A percentile compares a stretch with the other conserved stretches of the same genome.
Conservation (phyloP, 2,113 vertebrate species). For the Rhea americana region DNA sequence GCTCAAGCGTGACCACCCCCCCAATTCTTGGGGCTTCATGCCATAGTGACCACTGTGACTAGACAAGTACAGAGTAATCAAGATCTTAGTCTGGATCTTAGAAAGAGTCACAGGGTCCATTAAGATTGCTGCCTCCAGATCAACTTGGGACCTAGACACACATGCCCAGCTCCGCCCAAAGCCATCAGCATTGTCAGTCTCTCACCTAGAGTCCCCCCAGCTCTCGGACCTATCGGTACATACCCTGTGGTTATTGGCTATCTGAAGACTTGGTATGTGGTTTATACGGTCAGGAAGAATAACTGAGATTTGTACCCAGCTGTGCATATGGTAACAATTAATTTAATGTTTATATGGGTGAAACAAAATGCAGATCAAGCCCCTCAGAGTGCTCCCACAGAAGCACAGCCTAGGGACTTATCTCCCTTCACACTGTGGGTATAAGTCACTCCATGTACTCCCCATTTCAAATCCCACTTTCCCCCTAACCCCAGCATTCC, state of each 20-base stretch:
- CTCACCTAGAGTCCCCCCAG: too few species aligned
- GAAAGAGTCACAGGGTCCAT: neutral
- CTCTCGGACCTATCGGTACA: too few species aligned
- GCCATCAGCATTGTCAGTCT: too few species aligned
- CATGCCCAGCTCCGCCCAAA: neutral
- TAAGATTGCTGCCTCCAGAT: neutral
- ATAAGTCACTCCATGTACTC: neutral
- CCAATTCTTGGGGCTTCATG: neutral
- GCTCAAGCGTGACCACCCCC: neutral
- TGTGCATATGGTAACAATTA: accelerated
- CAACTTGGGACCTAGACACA: neutral
- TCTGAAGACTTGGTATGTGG: too few species aligned
- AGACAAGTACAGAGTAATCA: neutral
- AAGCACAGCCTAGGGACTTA: neutral
- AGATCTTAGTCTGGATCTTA: neutral
- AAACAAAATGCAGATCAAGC: neutral
- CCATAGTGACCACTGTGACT: neutral
- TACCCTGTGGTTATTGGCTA: too few species aligned
- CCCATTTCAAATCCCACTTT: neutral
- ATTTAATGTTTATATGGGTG: neutral
- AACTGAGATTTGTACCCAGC: neutral
- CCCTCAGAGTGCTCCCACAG: neutral
- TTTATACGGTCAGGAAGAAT: too few species aligned
- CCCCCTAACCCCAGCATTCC: neutral
- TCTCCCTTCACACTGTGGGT: neutral